These are phyloP conservation scores for Macrosteles quadrilineatus DNA, from an alignment of 1,140 invertebrate species.

Conservation along the genomic window DNA sequence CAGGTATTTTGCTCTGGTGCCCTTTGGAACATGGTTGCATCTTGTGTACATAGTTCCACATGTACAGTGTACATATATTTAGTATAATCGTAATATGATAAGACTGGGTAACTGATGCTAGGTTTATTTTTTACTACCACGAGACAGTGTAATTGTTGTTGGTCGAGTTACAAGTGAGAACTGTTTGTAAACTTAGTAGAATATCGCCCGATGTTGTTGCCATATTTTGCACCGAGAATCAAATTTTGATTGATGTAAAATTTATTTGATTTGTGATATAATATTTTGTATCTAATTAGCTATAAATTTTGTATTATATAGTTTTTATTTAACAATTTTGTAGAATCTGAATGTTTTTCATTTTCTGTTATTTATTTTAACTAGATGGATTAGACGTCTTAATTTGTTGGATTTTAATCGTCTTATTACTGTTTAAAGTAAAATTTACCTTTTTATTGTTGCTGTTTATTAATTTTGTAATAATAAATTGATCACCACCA, in stretches of 20 bases:
- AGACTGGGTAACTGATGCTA: slow-evolving; percentile 14
- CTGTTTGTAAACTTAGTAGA: neutral
- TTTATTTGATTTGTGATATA: slow-evolving; percentile 15
- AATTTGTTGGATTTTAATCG: neutral
- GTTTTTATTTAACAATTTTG: neutral
- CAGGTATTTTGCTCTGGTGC: neutral
- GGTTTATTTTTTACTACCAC: slow-evolving; percentile 21
- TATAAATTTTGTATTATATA: neutral
- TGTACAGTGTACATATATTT: slow-evolving; percentile 17
- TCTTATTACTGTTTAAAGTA: neutral
- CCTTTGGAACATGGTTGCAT: neutral
- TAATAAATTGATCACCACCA: neutral
- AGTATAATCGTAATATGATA: neutral
- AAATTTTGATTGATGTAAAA: neutral
- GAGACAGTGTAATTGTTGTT: slow-evolving; percentile 3
- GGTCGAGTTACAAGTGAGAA: neutral
- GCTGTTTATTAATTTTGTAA: neutral
- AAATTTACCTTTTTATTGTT: neutral
- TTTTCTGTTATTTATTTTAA: neutral
- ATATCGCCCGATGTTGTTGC: neutral
- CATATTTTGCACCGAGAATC: neutral
- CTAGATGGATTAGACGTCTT: neutral
- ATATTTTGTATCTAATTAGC: neutral
- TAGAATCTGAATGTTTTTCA: neutral
- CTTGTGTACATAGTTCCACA: slow-evolving; percentile 3